These are phyloP conservation scores for Gambelia wislizenii DNA, from an alignment of 2,797 vertebrate species.

Conservation along the genomic window DNA sequence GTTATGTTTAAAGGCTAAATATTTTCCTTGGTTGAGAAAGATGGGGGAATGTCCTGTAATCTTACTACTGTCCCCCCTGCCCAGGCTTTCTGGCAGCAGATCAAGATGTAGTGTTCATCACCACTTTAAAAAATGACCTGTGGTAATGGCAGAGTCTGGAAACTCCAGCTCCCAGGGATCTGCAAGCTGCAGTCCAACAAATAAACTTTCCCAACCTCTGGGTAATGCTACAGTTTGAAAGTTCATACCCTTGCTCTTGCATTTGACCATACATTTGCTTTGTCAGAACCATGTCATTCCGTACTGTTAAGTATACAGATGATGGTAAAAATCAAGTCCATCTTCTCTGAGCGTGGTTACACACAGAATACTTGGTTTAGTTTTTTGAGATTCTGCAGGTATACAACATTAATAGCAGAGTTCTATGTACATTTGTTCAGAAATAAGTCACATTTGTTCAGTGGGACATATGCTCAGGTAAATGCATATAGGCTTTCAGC, in stretches of 20 bases:
- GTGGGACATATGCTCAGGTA: too few species aligned
- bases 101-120: background rate
- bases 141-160: too few species aligned
- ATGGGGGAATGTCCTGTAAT: background rate
- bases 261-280: background rate
- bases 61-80: background rate
- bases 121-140: background rate
- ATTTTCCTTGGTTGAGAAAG: background rate
- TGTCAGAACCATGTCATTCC: background rate
- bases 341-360: background rate
- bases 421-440: too few species aligned
- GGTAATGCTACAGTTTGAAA: too few species aligned
- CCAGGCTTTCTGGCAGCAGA: background rate
- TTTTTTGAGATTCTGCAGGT: background rate
- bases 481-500: too few species aligned
- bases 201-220: too few species aligned
- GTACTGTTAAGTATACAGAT: background rate
- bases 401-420: too few species aligned
- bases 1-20: background rate
- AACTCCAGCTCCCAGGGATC: too few species aligned
- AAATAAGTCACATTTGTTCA: too few species aligned
- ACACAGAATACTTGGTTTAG: background rate
- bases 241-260: too few species aligned
- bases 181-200: too few species aligned
- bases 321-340: background rate